Evolutionary conservation across 1,140 invertebrate genomes (phyloP).

Genomic region (Ectropis grisescens): DNA sequence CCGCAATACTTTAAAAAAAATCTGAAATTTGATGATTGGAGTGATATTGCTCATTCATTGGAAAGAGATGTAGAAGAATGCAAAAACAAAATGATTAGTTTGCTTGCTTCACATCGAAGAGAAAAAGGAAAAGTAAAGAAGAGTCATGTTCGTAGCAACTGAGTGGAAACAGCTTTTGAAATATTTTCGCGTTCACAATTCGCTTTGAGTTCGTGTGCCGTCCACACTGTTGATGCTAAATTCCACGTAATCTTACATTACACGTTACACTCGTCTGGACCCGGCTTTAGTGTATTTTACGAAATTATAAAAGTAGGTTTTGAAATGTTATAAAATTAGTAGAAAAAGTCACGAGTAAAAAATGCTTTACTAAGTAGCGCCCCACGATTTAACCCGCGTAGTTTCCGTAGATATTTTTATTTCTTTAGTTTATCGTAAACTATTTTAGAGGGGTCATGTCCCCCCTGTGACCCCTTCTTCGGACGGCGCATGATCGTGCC

Average conservation of each 20-base stretch:
- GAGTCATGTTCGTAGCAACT: neutral
- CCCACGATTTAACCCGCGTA: too few species aligned
- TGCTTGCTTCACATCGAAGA: constrained; percentile 2
- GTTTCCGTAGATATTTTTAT: too few species aligned
- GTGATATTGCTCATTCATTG: constrained; percentile 5
- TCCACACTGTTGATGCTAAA: too few species aligned
- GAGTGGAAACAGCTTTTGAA: neutral
- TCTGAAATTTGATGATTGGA: constrained; percentile 1
- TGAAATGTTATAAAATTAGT: too few species aligned
- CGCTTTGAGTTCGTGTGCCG: neutral
- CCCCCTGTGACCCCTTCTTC: too few species aligned
- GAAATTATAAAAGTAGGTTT: too few species aligned
- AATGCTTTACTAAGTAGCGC: too few species aligned
- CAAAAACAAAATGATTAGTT: constrained; percentile 3
- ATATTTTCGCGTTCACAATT: neutral
- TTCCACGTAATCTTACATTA: neutral
- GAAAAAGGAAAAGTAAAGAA: too few species aligned
- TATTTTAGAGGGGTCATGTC: too few species aligned
- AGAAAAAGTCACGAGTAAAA: too few species aligned
- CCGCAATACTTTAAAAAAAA: constrained; percentile 1
- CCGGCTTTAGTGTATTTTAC: neutral
- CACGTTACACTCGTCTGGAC: neutral
- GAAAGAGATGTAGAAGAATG: constrained; percentile 4
- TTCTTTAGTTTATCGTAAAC: too few species aligned
- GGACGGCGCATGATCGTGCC: too few species aligned